Percentiles rank a stretch among this genome's conserved stretches.
These are phyloP conservation scores for Microplitis deprimator DNA, from an alignment of 2,888 invertebrate genomes.

Conservation along the genomic window DNA sequence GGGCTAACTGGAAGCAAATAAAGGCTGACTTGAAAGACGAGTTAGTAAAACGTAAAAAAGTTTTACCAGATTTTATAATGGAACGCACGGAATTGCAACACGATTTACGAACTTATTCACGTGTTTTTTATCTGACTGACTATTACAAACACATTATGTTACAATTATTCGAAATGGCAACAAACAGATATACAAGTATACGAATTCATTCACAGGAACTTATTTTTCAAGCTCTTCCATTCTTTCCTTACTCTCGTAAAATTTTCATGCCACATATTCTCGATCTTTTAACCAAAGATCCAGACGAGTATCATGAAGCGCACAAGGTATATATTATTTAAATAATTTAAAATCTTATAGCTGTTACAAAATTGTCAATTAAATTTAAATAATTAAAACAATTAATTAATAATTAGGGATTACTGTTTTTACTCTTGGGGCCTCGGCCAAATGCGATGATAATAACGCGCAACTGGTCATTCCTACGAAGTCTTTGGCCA, in stretches of 20 bases:
- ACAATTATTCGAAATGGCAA: constrained; percentile 77
- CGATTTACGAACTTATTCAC: constrained; percentile 68
- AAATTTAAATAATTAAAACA: background rate
- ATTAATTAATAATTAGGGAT: constrained; percentile 74
- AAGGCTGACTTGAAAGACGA: constrained; percentile 78
- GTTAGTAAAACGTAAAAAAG: constrained; percentile 75
- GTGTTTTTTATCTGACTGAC: constrained; percentile 74
- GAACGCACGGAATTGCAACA: constrained; percentile 60
- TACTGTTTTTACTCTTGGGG: constrained; percentile 82
- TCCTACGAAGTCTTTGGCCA: constrained; percentile 83
- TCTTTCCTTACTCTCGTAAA: constrained; percentile 81
- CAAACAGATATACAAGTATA: constrained; percentile 80
- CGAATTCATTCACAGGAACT: constrained; percentile 80
- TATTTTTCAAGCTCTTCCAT: constrained; percentile 76
- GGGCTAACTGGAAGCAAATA: constrained; percentile 78
- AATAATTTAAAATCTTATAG: constrained; percentile 14
- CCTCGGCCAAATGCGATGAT: constrained; percentile 78
- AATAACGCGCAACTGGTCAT: constrained; percentile 84
- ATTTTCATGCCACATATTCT: constrained; percentile 77
- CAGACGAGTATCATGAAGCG: constrained; percentile 77
- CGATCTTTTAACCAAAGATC: constrained; percentile 76
- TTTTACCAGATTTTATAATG: constrained; percentile 67
- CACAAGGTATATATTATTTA: constrained; percentile 74
- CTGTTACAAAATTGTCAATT: background rate
- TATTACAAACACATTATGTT: constrained; percentile 77